phyloP scores from a whole-genome alignment of 2,113 vertebrate species.

The Panthera leo region DNA sequence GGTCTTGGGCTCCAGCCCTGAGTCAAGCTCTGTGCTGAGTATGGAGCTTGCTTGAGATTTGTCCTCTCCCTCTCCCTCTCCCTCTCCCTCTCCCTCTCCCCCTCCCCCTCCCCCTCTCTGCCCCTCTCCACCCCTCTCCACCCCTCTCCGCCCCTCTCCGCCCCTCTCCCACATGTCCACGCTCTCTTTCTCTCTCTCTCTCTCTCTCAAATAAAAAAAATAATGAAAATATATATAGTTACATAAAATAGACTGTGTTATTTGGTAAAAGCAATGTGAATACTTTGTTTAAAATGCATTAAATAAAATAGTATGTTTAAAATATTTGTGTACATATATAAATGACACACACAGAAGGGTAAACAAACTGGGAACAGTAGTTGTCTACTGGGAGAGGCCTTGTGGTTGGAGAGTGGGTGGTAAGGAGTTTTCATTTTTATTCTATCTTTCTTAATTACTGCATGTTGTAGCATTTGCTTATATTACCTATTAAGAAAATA shows the following conservation, averaged over 20 bases:
- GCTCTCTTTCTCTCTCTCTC: no score
- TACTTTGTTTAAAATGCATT: not conserved
- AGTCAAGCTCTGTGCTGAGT: no score
- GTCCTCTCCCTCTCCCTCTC: no score
- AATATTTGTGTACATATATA: not conserved
- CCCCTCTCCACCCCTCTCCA: no score
- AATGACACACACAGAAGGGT: not conserved
- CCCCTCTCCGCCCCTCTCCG: no score
- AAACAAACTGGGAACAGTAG: constrained; percentile 7
- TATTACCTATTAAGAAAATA: constrained; percentile 26
- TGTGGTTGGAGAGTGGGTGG: not conserved
- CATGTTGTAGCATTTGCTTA: constrained; percentile 32
- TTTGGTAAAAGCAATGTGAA: not conserved
- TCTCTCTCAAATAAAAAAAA: no score
- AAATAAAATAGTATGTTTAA: constrained; percentile 36
- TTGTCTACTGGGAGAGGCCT: not conserved
- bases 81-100: no score
- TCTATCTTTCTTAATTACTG: not conserved
- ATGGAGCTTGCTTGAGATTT: no score
- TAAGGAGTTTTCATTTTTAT: not conserved
- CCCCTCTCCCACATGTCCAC: no score
- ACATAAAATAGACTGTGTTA: not conserved
- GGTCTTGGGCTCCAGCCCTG: no score
- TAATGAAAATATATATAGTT: not conserved
- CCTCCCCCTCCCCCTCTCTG: no score